A percentile compares a stretch with the other conserved stretches of the same genome.
Evolutionary conservation across 2,888 invertebrate genomes (phyloP).

Genomic region (Leptarthrus brevirostris): DNA sequence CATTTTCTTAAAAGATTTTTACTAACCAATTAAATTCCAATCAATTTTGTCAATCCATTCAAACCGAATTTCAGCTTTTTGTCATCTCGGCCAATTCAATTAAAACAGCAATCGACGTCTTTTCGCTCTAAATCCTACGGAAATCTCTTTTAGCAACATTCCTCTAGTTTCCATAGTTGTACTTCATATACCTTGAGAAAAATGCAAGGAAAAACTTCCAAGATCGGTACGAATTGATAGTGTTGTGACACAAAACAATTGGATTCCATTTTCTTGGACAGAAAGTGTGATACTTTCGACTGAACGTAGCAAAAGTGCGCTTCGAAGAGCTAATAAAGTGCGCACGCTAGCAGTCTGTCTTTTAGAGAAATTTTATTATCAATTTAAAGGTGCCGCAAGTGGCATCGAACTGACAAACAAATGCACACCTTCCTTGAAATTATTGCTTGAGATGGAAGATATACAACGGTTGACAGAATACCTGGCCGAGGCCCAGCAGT

Average conservation of each 20-base stretch:
- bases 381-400: conserved; percentile 25
- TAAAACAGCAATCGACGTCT: conserved; percentile 14
- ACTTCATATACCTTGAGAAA: too few species aligned
- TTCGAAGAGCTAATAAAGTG: background rate
- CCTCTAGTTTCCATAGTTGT: too few species aligned
- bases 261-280: conserved; percentile 12
- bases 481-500: background rate
- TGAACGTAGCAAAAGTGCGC: background rate
- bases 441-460: conserved; percentile 13
- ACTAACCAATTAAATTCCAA: conserved; percentile 15
- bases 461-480: background rate
- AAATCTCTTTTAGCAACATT: conserved; percentile 4
- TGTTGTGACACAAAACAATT: conserved; percentile 7
- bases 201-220: background rate
- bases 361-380: conserved; percentile 32
- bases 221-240: conserved; percentile 14
- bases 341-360: background rate
- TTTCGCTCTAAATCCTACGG: conserved; percentile 25
- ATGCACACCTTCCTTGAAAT: conserved; percentile 13
- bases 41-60: conserved; percentile 9
- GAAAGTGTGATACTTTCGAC: conserved; percentile 25
- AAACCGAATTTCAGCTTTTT: conserved; percentile 25
- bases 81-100: conserved; percentile 7
- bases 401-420: conserved; percentile 6
- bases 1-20: background rate